Evolutionary conservation across 2,888 invertebrate genomes (phyloP).

Genomic region (Phyllotreta cruciferae): DNA sequence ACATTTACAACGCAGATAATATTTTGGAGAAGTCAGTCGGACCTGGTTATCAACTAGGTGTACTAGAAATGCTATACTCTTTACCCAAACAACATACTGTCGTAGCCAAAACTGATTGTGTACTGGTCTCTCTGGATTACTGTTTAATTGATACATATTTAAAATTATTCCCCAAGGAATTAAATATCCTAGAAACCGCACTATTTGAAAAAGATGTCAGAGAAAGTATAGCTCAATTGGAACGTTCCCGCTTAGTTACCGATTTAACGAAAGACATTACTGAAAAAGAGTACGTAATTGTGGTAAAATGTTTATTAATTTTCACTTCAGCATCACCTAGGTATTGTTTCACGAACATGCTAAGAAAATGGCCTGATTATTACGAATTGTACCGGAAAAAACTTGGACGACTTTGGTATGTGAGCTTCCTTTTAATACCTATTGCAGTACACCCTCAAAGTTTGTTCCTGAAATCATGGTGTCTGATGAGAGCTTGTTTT

Average conservation of each 20-base stretch:
- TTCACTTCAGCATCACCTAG: constrained; percentile 13
- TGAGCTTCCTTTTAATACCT: constrained; percentile 48
- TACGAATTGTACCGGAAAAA: constrained; percentile 30
- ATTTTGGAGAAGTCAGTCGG: constrained; percentile 25
- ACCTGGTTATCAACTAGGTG: constrained; percentile 55
- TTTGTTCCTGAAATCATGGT: constrained; percentile 48
- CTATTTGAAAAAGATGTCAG: constrained; percentile 8
- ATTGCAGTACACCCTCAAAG: constrained; percentile 50
- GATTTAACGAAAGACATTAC: not conserved
- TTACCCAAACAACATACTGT: constrained; percentile 64
- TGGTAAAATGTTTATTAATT: constrained; percentile 1
- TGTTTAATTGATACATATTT: constrained; percentile 23
- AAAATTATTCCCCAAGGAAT: constrained; percentile 36
- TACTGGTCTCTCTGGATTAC: constrained; percentile 62
- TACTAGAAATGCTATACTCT: constrained; percentile 63
- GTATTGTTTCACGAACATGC: constrained; percentile 23
- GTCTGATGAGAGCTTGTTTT: constrained; percentile 29
- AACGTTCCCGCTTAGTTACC: not conserved
- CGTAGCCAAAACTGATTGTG: constrained; percentile 63
- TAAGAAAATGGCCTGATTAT: constrained; percentile 28
- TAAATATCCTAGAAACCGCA: constrained; percentile 17
- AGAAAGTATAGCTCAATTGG: constrained; percentile 11
- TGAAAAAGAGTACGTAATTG: not conserved
- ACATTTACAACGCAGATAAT: constrained; percentile 28
- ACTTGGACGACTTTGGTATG: constrained; percentile 44